Evolutionary conservation across 1,140 invertebrate species (phyloP).

Genomic region (Drosophila tristis): DNA sequence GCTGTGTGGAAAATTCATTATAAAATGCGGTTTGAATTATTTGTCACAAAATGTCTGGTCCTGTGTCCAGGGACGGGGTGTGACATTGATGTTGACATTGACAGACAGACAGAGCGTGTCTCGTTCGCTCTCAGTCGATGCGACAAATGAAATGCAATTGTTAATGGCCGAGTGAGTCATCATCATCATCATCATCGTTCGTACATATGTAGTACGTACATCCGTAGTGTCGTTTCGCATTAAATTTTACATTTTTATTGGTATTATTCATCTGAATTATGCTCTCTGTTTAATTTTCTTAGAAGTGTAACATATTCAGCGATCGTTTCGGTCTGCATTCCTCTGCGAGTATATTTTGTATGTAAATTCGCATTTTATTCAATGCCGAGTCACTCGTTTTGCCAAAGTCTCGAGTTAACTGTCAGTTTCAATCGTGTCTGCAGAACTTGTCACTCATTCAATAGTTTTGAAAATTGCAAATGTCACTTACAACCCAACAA

Average conservation of each 20-base stretch:
- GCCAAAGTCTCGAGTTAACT: slow-evolving; percentile 55
- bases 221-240: slow-evolving; percentile 30
- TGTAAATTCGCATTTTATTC: background rate
- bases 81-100: slow-evolving; percentile 81
- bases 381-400: slow-evolving; percentile 41
- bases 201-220: slow-evolving; percentile 1
- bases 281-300: too few relatives aligned
- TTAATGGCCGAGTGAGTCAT: slow-evolving; percentile 62
- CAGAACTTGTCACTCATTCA: slow-evolving; percentile 84
- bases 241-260: slow-evolving; percentile 67
- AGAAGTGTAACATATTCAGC: slow-evolving; percentile 1
- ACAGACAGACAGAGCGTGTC: slow-evolving; percentile 35
- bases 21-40: slow-evolving; percentile 77
- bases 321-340: slow-evolving; percentile 37
- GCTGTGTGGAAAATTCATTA: slow-evolving; percentile 66
- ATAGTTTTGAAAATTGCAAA: slow-evolving; percentile 84
- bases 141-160: slow-evolving; percentile 74
- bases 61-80: slow-evolving; percentile 25
- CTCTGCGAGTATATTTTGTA: slow-evolving; percentile 11
- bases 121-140: slow-evolving; percentile 34
- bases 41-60: slow-evolving; percentile 67
- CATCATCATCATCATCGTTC: slow-evolving; percentile 10
- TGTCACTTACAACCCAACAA: slow-evolving; percentile 80
- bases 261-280: background rate
- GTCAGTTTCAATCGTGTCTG: slow-evolving; percentile 84